Evolutionary conservation across 2,888 invertebrate genomes (phyloP), one percentile per base, ranked within the genome.

Genomic region (Exocentrus adspersus): DNA sequence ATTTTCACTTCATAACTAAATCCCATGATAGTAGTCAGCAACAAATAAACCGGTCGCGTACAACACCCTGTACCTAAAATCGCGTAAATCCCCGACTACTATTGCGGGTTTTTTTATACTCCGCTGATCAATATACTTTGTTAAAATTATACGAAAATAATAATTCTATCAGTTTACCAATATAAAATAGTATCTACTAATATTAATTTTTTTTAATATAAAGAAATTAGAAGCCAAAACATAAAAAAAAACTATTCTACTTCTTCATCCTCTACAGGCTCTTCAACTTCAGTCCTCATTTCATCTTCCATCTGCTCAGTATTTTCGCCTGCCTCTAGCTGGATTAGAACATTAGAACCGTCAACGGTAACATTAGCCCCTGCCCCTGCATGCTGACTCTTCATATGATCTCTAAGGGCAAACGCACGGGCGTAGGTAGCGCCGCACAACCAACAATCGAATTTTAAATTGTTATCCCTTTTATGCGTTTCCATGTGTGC

Each of bases 381-480:
- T 2, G 62, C 62, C 10, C 65, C 62, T 2, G 62, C 59, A 74
- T 90, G 91, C n/a, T 86, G 88, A 45, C 88, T 87, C 61, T 87
- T 89, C 73, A 92, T 81, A 77, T 93, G 93, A 79, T 90, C 90
- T 60, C 89, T 88, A 7, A 93, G 82, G 0, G 92, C 92, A 81
- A 91, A 92, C 0, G 89, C 86, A 2, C 92, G 84, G 7, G 91
- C 91, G 79, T 93, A 93, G 30, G 88, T 89, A 0, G 93, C 93
- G 0, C 92, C 92, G 78, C 93, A 93, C 54, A 89, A 80, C 61
- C 85, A 81, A 74, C 92, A 92, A 62, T 87, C 86, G 77, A 89
- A 90, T 77, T 90, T 90, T 2, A 92, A 83, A 77, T 89, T 90
- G 79, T 90, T 90, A 65, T 87, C 86, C 9, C 88, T 86, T 67